Conservation (phyloP, 2,797 vertebrate species). For the Discoglossus pictus region DNA sequence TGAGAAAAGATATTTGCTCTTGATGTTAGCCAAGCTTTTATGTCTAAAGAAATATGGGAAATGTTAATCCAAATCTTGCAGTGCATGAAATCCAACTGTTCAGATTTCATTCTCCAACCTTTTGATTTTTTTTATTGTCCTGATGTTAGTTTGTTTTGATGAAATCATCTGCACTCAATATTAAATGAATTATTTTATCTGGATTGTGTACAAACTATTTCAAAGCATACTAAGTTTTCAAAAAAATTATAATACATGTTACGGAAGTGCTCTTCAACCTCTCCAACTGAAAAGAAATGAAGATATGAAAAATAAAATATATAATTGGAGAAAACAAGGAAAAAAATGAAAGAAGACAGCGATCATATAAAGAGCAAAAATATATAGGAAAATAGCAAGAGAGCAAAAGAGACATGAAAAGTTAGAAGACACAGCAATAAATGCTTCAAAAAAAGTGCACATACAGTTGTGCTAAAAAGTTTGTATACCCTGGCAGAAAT, state of each 20-base stretch:
- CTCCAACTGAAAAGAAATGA: too few relatives aligned
- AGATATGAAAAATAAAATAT: too few relatives aligned
- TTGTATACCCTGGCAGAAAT: too few relatives aligned
- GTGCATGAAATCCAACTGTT: conserved; percentile 35
- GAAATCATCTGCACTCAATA: conserved; percentile 1
- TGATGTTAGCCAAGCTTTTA: conserved; percentile 41
- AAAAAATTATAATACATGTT: too few relatives aligned
- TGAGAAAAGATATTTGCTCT: conserved; percentile 25
- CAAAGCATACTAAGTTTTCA: too few relatives aligned
- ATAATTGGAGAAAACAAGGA: too few relatives aligned
- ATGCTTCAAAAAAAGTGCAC: too few relatives aligned
- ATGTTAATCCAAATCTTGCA: conserved; percentile 34
- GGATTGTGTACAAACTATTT: background rate
- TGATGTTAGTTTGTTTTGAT: conserved; percentile 2
- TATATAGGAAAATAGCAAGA: background rate
- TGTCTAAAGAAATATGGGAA: conserved; percentile 22
- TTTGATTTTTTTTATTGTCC: conserved; percentile 15
- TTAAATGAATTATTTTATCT: background rate
- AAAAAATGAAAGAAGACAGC: too few relatives aligned
- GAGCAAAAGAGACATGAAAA: background rate
- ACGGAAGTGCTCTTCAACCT: too few relatives aligned
- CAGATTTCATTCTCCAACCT: conserved; percentile 37
- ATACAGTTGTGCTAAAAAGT: too few relatives aligned
- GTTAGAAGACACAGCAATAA: conserved; percentile 2
- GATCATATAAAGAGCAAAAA: too few relatives aligned